A percentile compares a stretch with the other conserved stretches of the same genome.
These are phyloP conservation scores for Cepaea nemoralis DNA, from an alignment of 1,140 invertebrate species.

Conservation along the genomic window DNA sequence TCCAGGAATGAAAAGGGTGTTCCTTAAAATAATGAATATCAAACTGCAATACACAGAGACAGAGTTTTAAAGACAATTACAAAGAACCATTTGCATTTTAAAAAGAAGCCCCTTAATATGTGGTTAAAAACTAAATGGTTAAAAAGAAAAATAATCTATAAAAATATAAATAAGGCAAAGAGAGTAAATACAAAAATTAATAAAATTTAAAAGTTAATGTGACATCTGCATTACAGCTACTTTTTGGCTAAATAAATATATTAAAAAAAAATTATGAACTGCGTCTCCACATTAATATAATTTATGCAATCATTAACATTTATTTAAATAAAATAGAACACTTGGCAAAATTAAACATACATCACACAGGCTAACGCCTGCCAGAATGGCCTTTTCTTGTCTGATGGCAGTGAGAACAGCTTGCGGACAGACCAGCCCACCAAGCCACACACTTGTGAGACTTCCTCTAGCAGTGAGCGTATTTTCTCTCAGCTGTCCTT, in stretches of 20 bases:
- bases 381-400: slow-evolving; percentile 68
- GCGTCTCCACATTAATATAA: too few species aligned
- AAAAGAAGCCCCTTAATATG: too few species aligned
- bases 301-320: neutral
- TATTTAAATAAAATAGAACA: too few species aligned
- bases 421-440: slow-evolving; percentile 68
- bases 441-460: slow-evolving; percentile 65
- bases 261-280: neutral
- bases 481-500: slow-evolving; percentile 48
- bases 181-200: neutral
- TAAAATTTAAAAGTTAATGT: neutral
- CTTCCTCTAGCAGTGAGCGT: slow-evolving; percentile 58
- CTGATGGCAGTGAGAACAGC: slow-evolving; percentile 62
- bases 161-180: neutral
- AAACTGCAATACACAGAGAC: too few species aligned
- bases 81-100: too few species aligned
- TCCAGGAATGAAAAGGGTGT: too few species aligned
- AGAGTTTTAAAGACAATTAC: too few species aligned
- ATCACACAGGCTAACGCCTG: slow-evolving; percentile 54
- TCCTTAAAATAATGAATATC: too few species aligned
- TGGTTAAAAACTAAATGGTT: neutral
- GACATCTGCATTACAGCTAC: neutral
- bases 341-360: neutral
- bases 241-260: neutral
- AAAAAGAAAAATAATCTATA: neutral